Conservation (phyloP, 2,113 vertebrate genomes). For the Diadophis punctatus region DNA sequence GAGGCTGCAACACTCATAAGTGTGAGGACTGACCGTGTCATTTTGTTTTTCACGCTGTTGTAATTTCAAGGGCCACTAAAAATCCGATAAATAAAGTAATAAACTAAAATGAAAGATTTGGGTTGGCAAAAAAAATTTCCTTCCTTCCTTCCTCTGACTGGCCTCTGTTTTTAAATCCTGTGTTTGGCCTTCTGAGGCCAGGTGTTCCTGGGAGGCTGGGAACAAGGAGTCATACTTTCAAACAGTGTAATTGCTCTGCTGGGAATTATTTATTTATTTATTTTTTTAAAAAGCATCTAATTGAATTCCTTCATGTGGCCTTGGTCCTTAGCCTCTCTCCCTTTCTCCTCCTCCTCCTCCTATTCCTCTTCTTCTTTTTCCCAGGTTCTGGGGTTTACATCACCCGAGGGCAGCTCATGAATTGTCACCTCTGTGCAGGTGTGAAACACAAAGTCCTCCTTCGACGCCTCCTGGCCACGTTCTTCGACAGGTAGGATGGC, state of each 20-base stretch:
- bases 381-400: constrained; percentile 91
- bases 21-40: too few relatives aligned
- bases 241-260: neutral
- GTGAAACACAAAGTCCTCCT: constrained; percentile 96
- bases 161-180: neutral
- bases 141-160: too few relatives aligned
- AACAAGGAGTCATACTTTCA: neutral
- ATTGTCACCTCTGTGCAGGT: constrained; percentile 93
- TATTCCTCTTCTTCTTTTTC: neutral
- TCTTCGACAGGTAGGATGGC: constrained; percentile 89
- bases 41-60: too few relatives aligned
- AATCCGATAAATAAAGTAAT: too few relatives aligned
- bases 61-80: too few relatives aligned
- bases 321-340: constrained; percentile 1
- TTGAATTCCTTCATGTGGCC: constrained; percentile 57
- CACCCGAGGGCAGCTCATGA: constrained; percentile 97
- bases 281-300: constrained; percentile 56
- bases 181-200: neutral
- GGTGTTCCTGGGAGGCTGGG: neutral
- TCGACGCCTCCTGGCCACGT: constrained; percentile 88
- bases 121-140: neutral
- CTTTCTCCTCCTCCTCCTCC: neutral
- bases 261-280: neutral
- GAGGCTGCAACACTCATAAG: too few relatives aligned
- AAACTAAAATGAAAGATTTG: neutral